phyloP scores from a whole-genome alignment of 1,140 invertebrate genomes.

The Nasonia giraulti region DNA sequence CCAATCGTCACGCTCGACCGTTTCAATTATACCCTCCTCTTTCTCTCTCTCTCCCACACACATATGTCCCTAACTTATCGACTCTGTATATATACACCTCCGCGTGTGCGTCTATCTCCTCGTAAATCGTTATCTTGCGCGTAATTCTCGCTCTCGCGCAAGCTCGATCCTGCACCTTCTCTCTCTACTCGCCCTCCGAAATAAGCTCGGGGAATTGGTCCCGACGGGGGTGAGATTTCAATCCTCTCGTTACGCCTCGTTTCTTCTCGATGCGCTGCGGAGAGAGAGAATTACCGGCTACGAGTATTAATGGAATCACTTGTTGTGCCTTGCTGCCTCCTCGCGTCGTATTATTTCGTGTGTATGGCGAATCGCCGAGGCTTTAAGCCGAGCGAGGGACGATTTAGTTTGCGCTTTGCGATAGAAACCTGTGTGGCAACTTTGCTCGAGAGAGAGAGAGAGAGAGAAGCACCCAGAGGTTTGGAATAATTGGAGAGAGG shows the following conservation, averaged over 20 bases:
- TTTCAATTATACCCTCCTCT: not conserved
- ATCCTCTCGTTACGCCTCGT: conserved; percentile 50
- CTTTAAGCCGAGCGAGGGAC: conserved; percentile 8
- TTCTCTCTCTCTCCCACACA: not conserved
- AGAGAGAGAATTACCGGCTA: conserved; percentile 36
- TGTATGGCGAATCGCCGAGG: conserved; percentile 26
- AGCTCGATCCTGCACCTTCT: not conserved
- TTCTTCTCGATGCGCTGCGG: conserved; percentile 21
- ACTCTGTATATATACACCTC: not conserved
- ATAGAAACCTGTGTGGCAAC: conserved; percentile 23
- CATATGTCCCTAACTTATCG: conserved; percentile 30
- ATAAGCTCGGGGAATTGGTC: conserved; percentile 47
- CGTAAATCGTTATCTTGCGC: conserved; percentile 34
- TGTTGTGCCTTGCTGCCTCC: conserved; percentile 21
- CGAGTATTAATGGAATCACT: conserved; percentile 47
- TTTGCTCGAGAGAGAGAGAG: not conserved
- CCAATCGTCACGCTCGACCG: not conserved
- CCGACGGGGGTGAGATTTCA: conserved; percentile 47
- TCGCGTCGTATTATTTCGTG: conserved; percentile 26
- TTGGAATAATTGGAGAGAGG: conserved; percentile 32
- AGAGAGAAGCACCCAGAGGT: not conserved
- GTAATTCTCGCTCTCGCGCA: conserved; percentile 16
- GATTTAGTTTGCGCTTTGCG: conserved; percentile 37
- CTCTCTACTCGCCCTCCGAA: conserved; percentile 6
- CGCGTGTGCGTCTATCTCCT: not conserved